Conservation (phyloP, 2,797 vertebrate species). For the Microcaecilia unicolor region DNA sequence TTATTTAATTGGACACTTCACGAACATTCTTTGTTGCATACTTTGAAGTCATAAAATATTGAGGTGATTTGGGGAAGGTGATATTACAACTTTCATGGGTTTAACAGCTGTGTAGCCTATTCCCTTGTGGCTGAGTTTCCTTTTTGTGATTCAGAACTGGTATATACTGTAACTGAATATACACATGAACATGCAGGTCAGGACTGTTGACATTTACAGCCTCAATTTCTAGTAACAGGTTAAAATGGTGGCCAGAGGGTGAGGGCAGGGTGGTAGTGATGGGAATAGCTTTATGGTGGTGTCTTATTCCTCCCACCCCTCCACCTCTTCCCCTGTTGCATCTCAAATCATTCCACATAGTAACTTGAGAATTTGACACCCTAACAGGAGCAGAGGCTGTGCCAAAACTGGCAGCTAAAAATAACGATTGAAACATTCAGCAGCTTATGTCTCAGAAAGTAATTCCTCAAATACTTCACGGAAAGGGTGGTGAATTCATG, state of each 20-base stretch:
- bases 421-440: no score
- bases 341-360: no score
- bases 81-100: slow-evolving; percentile 25
- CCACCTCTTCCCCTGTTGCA: no score
- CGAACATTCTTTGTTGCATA: slow-evolving; percentile 13
- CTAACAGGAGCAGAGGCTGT: no score
- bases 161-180: slow-evolving; percentile 25
- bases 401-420: no score
- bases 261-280: neutral
- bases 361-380: no score
- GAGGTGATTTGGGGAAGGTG: slow-evolving; percentile 35
- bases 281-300: no score
- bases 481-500: no score
- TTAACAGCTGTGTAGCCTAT: slow-evolving; percentile 33
- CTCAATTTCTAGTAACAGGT: slow-evolving; percentile 5
- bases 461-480: no score
- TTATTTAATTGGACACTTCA: neutral
- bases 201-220: slow-evolving; percentile 6
- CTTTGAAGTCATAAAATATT: slow-evolving; percentile 47
- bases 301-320: no score
- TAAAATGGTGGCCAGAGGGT: no score
- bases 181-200: slow-evolving; percentile 1
- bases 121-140: slow-evolving; percentile 30
- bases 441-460: no score
- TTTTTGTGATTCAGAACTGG: slow-evolving; percentile 37